Evolutionary conservation across 1,140 invertebrate genomes (phyloP).

Genomic region (Frieseomelitta varia): DNA sequence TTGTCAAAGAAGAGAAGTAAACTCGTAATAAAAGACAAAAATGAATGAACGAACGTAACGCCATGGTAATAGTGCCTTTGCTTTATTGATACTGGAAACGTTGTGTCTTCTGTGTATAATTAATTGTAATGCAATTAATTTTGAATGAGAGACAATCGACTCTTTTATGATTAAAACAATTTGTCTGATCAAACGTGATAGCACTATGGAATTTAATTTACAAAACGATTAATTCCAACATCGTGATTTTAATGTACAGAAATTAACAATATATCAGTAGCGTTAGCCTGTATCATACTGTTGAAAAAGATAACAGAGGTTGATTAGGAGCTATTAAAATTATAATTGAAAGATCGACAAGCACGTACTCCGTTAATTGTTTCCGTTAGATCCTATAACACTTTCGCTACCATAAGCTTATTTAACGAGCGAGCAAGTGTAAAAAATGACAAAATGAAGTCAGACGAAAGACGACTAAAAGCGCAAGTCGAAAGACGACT

Average conservation of each 20-base stretch:
- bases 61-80: not conserved
- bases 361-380: conserved; percentile 1
- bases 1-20: not conserved
- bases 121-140: not conserved
- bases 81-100: too few species aligned
- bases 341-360: not conserved
- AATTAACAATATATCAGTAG: not conserved
- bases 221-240: not conserved
- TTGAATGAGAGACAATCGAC: not conserved
- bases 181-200: not conserved
- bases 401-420: not conserved
- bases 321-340: not conserved
- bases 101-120: too few species aligned
- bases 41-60: not conserved
- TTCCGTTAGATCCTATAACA: conserved; percentile 1
- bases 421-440: not conserved
- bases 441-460: not conserved
- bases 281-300: too few species aligned
- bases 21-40: conserved; percentile 1
- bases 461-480: not conserved
- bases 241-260: too few species aligned
- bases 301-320: too few species aligned
- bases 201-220: not conserved
- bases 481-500: not conserved
- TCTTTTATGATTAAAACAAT: not conserved